Conservation (phyloP, 2,797 vertebrate species). For the Buphagus erythrorhynchus region DNA sequence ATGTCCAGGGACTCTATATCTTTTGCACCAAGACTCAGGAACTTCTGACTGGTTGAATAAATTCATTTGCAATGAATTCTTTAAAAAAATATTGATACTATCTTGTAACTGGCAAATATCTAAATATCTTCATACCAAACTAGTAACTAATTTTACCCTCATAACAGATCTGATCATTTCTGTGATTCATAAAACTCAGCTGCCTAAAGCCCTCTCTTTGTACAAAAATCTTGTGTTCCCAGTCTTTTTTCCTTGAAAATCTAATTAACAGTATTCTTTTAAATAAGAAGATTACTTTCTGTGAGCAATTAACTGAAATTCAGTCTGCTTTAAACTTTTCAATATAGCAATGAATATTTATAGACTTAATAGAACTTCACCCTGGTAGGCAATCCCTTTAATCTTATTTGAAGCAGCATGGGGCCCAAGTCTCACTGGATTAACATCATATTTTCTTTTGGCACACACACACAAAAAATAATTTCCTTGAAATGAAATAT, state of each 20-base stretch:
- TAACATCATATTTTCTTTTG: constrained; percentile 51
- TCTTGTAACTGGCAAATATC: background rate
- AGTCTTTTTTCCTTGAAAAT: constrained; percentile 44
- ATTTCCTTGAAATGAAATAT: constrained; percentile 57
- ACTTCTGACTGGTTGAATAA: background rate
- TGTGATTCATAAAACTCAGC: background rate
- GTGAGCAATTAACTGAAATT: constrained; percentile 64
- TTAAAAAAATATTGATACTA: background rate
- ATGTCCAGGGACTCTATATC: background rate
- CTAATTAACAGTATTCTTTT: constrained; percentile 66
- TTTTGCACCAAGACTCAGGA: background rate
- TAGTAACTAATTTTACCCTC: constrained; percentile 6
- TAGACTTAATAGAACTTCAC: constrained; percentile 63
- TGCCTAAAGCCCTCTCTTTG: background rate
- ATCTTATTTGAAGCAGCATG: constrained; percentile 66
- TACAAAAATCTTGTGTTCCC: constrained; percentile 1
- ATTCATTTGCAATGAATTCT: background rate
- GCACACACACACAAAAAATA: background rate
- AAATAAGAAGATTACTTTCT: constrained; percentile 63
- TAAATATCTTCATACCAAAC: background rate
- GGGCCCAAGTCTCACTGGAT: constrained; percentile 46
- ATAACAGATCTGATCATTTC: constrained; percentile 10
- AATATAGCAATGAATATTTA: constrained; percentile 68
- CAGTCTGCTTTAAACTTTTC: constrained; percentile 60
- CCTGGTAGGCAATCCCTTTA: constrained; percentile 56